These are phyloP conservation scores for Meriones unguiculatus DNA, from an alignment of 2,113 vertebrate species.

Conservation along the genomic window DNA sequence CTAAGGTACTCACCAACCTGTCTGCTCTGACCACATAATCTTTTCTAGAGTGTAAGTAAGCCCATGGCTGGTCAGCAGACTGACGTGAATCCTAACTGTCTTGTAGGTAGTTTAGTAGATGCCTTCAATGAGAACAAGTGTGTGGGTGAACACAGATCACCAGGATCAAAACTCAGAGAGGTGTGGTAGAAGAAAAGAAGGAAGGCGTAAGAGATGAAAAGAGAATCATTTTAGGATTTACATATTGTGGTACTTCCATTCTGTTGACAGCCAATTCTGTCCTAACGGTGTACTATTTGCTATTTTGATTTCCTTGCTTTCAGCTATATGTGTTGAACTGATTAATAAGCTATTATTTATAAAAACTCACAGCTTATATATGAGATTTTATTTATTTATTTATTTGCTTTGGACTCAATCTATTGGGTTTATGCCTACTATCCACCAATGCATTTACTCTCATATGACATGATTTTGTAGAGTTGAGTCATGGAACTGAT, in stretches of 20 bases:
- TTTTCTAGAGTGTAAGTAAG: background rate
- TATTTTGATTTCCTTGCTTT: background rate
- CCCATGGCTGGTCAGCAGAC: background rate
- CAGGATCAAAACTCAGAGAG: background rate
- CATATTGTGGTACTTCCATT: fast-evolving
- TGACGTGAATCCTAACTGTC: background rate
- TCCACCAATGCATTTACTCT: no score
- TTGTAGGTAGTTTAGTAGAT: background rate
- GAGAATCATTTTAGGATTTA: background rate
- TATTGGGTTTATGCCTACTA: background rate
- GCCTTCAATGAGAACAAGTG: background rate
- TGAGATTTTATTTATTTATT: background rate
- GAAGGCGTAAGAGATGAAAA: background rate
- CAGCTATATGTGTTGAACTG: background rate
- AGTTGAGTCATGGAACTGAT: background rate
- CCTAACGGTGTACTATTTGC: background rate
- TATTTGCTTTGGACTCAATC: background rate
- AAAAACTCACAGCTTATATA: background rate
- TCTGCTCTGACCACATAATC: background rate
- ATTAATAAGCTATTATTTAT: background rate
- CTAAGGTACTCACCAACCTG: background rate
- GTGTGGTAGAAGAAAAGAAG: background rate
- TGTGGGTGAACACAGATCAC: background rate
- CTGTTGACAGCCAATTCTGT: background rate
- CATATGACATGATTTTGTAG: background rate